phyloP scores from a whole-genome alignment of 2,113 vertebrate species.

The Grantiella picta region DNA sequence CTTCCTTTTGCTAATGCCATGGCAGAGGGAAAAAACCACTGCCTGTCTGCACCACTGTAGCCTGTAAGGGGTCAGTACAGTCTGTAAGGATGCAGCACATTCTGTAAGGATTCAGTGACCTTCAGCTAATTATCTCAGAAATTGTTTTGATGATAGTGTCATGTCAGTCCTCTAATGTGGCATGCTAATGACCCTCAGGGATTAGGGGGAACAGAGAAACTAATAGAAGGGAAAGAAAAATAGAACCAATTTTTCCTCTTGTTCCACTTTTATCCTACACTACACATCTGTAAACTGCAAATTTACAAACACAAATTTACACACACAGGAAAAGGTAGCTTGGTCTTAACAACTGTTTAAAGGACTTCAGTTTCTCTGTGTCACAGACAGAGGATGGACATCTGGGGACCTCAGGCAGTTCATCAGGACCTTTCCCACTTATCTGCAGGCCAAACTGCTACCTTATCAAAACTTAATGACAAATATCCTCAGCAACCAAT shows the following conservation, averaged over 20 bases:
- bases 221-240: neutral
- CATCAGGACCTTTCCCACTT: neutral
- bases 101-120: neutral
- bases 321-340: neutral
- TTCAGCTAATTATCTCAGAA: neutral
- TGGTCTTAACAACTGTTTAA: neutral
- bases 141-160: neutral
- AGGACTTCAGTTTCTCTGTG: neutral
- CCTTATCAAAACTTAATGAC: neutral
- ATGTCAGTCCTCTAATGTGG: neutral
- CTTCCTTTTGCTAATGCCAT: neutral
- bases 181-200: neutral
- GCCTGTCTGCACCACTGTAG: accelerated
- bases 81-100: neutral
- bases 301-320: neutral
- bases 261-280: neutral
- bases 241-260: neutral
- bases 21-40: neutral
- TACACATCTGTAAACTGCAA: neutral
- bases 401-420: neutral
- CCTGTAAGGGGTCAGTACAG: neutral
- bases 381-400: neutral
- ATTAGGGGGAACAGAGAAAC: neutral
- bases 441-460: neutral
- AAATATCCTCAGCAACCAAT: neutral